A percentile compares a stretch with the other conserved stretches of the same genome.
phyloP scores from a whole-genome alignment of 2,888 invertebrate species.

The Fissipunctia ypsillon region DNA sequence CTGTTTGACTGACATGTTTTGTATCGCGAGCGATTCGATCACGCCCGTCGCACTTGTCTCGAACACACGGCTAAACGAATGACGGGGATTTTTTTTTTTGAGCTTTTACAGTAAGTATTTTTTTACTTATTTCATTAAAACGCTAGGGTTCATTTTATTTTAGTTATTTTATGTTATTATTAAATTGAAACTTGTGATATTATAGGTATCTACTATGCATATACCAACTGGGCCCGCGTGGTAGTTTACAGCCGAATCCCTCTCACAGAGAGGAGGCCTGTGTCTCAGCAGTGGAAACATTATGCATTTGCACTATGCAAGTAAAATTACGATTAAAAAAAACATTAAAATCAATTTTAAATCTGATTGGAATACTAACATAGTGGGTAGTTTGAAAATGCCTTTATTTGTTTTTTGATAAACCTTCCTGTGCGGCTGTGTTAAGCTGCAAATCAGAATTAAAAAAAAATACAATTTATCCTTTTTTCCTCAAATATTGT shows the following conservation, averaged over 20 bases:
- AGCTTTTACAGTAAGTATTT: neutral
- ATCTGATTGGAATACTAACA: neutral
- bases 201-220: too few species aligned
- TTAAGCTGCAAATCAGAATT: neutral
- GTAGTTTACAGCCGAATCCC: too few species aligned
- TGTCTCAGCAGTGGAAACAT: too few species aligned
- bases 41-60: conserved; percentile 63
- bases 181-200: neutral
- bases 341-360: neutral
- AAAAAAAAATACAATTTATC: neutral
- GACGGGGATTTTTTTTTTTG: neutral
- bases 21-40: conserved; percentile 56
- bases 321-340: neutral
- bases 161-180: neutral
- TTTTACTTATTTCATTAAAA: conserved; percentile 4
- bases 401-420: neutral
- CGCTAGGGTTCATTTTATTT: neutral
- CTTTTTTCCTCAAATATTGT: neutral
- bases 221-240: too few species aligned
- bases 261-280: too few species aligned
- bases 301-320: too few species aligned
- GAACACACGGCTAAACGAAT: conserved; percentile 43
- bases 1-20: conserved; percentile 28
- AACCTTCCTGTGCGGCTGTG: too few species aligned
- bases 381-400: too few species aligned